Percentiles rank a stretch among this genome's conserved stretches.
phyloP scores from a whole-genome alignment of 2,888 invertebrate species.

The Dryobotodes eremita region DNA sequence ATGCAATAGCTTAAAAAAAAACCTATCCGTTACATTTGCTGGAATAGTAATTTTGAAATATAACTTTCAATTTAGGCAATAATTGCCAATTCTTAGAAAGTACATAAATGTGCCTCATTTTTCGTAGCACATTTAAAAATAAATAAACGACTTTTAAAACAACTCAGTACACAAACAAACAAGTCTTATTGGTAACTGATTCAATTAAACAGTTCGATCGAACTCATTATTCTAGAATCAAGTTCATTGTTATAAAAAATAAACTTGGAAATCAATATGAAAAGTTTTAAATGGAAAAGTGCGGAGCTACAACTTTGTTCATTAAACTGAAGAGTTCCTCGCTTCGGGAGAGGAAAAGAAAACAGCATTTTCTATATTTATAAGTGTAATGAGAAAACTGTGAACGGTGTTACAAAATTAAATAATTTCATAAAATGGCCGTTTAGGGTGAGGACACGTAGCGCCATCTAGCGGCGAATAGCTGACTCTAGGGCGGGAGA shows the following conservation, averaged over 20 bases:
- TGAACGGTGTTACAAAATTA: slow-evolving; percentile 69
- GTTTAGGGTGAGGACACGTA: slow-evolving; percentile 49
- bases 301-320: slow-evolving; percentile 84
- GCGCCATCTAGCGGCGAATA: slow-evolving; percentile 86
- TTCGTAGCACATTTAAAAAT: neutral
- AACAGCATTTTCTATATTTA: slow-evolving; percentile 73
- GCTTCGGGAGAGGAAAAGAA: slow-evolving; percentile 75
- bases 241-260: slow-evolving; percentile 79
- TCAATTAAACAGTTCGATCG: slow-evolving; percentile 54
- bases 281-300: slow-evolving; percentile 88
- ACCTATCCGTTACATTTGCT: neutral
- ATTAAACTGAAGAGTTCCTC: slow-evolving; percentile 84
- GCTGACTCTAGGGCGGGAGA: slow-evolving; percentile 61
- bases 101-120: neutral
- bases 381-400: slow-evolving; percentile 81
- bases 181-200: slow-evolving; percentile 29
- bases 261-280: slow-evolving; percentile 83
- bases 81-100: neutral
- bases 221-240: slow-evolving; percentile 73
- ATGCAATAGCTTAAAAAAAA: no score
- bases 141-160: slow-evolving; percentile 14
- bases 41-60: neutral
- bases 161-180: slow-evolving; percentile 7
- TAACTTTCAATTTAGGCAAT: neutral
- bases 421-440: slow-evolving; percentile 61